Evolutionary conservation across 2,797 vertebrate species (phyloP).

Genomic region (Rachycentron canadum): DNA sequence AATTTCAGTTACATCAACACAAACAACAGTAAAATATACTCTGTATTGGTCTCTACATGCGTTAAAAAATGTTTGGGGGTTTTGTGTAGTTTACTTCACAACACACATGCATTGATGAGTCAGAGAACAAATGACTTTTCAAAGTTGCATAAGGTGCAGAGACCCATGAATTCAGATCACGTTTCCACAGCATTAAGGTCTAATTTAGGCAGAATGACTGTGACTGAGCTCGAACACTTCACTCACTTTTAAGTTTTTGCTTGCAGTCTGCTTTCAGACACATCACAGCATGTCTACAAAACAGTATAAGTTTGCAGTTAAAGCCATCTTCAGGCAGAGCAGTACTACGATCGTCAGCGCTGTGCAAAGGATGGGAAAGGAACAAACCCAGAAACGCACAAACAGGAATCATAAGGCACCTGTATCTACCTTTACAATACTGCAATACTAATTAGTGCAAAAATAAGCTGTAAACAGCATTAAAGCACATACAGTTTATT

Average conservation of each 20-base stretch:
- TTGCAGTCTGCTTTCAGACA: neutral
- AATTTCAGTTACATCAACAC: neutral
- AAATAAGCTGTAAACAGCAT: constrained; percentile 36
- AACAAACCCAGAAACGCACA: constrained; percentile 17
- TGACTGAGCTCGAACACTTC: neutral
- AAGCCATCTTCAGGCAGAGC: constrained; percentile 21
- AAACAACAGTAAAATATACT: constrained; percentile 16
- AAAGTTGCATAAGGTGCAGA: constrained; percentile 10
- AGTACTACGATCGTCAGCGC: neutral
- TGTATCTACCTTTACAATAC: constrained; percentile 23
- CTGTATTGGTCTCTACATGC: constrained; percentile 10
- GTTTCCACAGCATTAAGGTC: constrained; percentile 47
- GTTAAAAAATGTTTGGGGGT: neutral
- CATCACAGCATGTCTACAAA: constrained; percentile 11
- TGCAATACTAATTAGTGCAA: constrained; percentile 56
- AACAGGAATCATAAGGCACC: constrained; percentile 68
- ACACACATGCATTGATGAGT: constrained; percentile 13
- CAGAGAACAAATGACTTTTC: neutral
- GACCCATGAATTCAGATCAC: neutral
- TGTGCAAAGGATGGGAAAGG: neutral
- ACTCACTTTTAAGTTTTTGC: neutral
- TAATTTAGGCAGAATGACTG: constrained; percentile 15
- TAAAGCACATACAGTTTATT: constrained; percentile 16
- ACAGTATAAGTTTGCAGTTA: neutral
- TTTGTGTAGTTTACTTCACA: neutral